These are phyloP conservation scores for Drosophila macrothrix DNA, from an alignment of 2,888 invertebrate genomes.

Conservation along the genomic window DNA sequence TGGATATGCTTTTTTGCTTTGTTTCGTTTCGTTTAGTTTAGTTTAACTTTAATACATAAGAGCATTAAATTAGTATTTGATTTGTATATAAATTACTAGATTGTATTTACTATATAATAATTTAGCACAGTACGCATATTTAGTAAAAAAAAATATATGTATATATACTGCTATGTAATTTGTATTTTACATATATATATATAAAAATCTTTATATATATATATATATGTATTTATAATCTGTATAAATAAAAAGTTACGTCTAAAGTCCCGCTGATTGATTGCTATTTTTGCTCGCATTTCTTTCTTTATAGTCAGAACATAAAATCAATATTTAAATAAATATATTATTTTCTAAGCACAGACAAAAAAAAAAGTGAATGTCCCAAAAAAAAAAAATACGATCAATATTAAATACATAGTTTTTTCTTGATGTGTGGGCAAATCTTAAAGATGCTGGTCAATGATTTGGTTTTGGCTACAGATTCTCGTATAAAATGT, in stretches of 20 bases:
- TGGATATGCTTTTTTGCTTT: constrained; percentile 35
- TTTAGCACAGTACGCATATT: constrained; percentile 39
- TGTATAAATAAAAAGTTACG: constrained; percentile 50
- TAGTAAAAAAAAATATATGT: constrained; percentile 32
- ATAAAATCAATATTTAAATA: constrained; percentile 13
- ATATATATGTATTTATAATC: constrained; percentile 29
- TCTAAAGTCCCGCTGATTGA: constrained; percentile 43
- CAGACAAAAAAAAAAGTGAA: constrained; percentile 7
- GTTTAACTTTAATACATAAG: constrained; percentile 39
- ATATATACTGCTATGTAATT: constrained; percentile 12
- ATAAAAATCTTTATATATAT: constrained; percentile 9
- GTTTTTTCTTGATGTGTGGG: constrained; percentile 22
- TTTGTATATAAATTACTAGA: constrained; percentile 41
- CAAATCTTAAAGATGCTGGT: constrained; percentile 58
- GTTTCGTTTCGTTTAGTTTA: constrained; percentile 14
- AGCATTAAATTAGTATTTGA: constrained; percentile 35
- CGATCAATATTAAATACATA: constrained; percentile 31
- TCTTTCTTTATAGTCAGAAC: constrained; percentile 14
- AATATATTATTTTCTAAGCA: background rate
- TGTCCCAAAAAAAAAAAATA: constrained; percentile 4
- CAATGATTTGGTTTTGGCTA: constrained; percentile 66
- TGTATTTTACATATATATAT: constrained; percentile 13
- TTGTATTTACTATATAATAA: constrained; percentile 35
- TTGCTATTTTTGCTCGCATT: constrained; percentile 6
- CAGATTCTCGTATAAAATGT: constrained; percentile 6